phyloP scores from a whole-genome alignment of 2,113 vertebrate genomes.

The Promerops cafer region DNA sequence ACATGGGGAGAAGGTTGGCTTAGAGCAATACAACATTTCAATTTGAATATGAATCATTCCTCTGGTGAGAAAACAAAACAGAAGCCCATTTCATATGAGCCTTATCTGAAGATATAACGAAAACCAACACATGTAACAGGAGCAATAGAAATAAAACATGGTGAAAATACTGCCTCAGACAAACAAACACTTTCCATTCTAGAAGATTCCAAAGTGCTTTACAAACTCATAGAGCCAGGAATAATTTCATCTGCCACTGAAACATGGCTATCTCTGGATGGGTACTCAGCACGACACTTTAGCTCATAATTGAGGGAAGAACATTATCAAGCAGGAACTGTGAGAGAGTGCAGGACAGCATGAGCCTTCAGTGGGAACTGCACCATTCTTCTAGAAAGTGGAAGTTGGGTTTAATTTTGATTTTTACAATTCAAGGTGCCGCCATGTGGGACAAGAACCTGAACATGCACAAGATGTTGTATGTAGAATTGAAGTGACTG shows the following conservation, averaged over 20 bases:
- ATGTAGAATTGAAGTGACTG: not conserved
- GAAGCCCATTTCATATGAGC: not conserved
- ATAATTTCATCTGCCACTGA: not conserved
- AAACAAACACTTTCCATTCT: not conserved
- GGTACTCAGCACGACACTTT: not conserved
- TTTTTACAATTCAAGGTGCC: not conserved
- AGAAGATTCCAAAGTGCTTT: not conserved
- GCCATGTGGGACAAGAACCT: not conserved
- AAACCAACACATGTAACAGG: not conserved
- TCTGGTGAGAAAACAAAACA: conserved; percentile 38
- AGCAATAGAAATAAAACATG: not conserved
- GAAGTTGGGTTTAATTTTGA: not conserved
- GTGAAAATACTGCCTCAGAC: not conserved
- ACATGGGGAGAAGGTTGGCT: not conserved
- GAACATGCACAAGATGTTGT: accelerated
- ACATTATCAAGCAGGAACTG: not conserved
- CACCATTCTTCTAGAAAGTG: not conserved
- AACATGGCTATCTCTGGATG: not conserved
- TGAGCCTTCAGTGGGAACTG: not conserved
- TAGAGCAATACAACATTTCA: not conserved
- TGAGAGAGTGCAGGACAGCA: not conserved
- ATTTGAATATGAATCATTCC: conserved; percentile 41
- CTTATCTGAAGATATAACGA: conserved; percentile 18
- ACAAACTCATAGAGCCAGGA: not conserved
- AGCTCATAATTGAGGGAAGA: not conserved